phyloP scores from a whole-genome alignment of 2,113 vertebrate species.

The Tretioscincus oriximinensis region DNA sequence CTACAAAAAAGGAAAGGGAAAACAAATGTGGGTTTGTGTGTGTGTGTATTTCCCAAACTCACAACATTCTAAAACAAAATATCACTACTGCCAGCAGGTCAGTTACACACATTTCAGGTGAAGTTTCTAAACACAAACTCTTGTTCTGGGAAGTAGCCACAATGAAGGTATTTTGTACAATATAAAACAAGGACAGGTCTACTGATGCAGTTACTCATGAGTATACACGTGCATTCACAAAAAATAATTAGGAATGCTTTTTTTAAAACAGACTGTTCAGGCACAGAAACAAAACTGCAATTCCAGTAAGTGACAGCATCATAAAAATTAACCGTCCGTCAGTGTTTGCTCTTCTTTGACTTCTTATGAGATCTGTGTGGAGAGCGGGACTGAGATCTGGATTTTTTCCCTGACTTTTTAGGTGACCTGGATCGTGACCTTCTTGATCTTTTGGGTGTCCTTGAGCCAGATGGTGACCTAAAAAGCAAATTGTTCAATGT shows the following conservation, averaged over 20 bases:
- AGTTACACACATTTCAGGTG: conserved; percentile 80
- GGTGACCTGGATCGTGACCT: conserved; percentile 92
- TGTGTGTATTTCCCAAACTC: conserved; percentile 69
- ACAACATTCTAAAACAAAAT: conserved; percentile 83
- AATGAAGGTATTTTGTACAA: conserved; percentile 81
- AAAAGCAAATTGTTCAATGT: conserved; percentile 18
- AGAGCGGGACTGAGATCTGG: conserved; percentile 93
- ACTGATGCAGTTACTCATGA: conserved; percentile 79
- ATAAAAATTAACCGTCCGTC: conserved; percentile 77
- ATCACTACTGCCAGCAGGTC: conserved; percentile 82
- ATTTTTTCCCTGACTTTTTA: conserved; percentile 97
- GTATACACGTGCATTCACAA: conserved; percentile 84
- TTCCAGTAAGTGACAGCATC: conserved; percentile 81
- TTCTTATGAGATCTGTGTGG: conserved; percentile 99
- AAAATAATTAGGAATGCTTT: conserved; percentile 80
- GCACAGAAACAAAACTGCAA: conserved; percentile 84
- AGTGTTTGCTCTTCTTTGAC: conserved; percentile 99
- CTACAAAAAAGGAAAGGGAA: conserved; percentile 77
- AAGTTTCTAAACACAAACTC: conserved; percentile 80
- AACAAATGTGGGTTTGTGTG: conserved; percentile 69
- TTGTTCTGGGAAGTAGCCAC: conserved; percentile 77
- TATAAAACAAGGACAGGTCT: conserved; percentile 84
- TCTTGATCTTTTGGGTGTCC: conserved; percentile 93
- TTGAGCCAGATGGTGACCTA: conserved; percentile 93
- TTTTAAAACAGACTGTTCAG: conserved; percentile 78